Base-by-base conservation (phyloP, 2,888 invertebrate genomes). In the Tanytarsus gracilentus region DNA sequence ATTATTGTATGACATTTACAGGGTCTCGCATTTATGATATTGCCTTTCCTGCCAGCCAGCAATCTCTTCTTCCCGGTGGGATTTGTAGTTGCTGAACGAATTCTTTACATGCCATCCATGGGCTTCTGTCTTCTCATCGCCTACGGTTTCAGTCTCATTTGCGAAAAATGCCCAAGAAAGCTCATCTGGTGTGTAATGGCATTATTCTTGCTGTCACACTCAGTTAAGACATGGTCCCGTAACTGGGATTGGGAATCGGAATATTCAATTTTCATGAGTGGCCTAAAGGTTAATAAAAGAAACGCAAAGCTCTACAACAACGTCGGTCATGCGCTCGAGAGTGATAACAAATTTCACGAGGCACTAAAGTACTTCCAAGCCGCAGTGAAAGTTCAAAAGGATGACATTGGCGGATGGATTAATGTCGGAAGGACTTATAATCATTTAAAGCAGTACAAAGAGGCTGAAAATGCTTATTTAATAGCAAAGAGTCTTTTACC, bases 31-130 rank as follows among this genome's bases (percentile, higher is more conserved):
- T 81, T 96, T 69, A 79, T 94, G 70, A 84, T 90, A 61, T 77
- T 96, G 61, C 96, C 97, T 56, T 97, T 96, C 74, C 77, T 97
- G 64, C 97, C 96, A 59, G 96, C 97, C 1, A 95, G 95, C 56
- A 97, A 97, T 78, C 79, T 97, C 52, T 96, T 97, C 77, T 97
- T 97, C 76, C 94, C 96, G 1, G 97, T 97, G 56, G 97, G 97
- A 1, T 97, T 97, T 74, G 97, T 97, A 63, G 87, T 97, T 27
- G 97, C 97, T 2, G 97, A 97, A 75, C 78, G 96, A 65, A 88
- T 97, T 49, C 80, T 97, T 4, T 97, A 97, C 75, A 92, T 94
- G 78, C 97, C 97, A 1, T 95, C 95, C 11, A 95, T 97, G 94
- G 97, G 97, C 56, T 95, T 91, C 78, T 96, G 95, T 69, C 81